Conservation (phyloP, 2,888 invertebrate species). For the Epirrhoe alternata region DNA sequence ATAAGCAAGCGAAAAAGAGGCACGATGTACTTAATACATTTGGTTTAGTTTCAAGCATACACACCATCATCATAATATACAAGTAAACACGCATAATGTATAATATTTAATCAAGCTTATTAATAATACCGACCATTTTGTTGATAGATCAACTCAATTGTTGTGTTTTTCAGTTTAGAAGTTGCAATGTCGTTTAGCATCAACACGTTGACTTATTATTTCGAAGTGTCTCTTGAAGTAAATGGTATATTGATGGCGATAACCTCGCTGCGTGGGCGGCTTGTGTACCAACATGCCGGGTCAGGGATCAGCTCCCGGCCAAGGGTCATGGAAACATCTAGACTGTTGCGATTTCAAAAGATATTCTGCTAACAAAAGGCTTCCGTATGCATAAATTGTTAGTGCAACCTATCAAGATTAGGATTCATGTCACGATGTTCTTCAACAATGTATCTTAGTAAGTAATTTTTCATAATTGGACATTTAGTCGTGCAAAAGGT, state of each 20-base stretch:
- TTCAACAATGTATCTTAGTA: no score
- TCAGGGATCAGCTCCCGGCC: conserved; percentile 38
- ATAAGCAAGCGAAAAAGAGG: no score
- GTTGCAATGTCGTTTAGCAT: neutral
- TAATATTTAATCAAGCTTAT: no score
- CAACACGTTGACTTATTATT: neutral
- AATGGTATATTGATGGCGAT: conserved; percentile 15
- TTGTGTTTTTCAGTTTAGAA: conserved; percentile 7
- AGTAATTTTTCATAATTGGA: no score
- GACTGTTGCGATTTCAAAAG: conserved; percentile 5
- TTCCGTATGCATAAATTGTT: conserved; percentile 1
- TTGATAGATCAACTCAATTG: conserved; percentile 18
- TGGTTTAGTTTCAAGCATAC: no score
- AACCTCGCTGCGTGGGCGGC: conserved; percentile 37
- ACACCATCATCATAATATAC: no score
- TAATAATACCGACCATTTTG: no score
- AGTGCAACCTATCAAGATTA: neutral
- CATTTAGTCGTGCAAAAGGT: no score
- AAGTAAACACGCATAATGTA: no score
- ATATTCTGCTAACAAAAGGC: neutral
- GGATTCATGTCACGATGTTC: no score
- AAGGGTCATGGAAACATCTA: conserved; percentile 23
- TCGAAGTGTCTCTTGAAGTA: conserved; percentile 10
- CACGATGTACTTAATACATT: no score
- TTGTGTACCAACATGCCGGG: conserved; percentile 35